Base-by-base conservation (phyloP, 2,888 invertebrate species). In the Aelia acuminata region DNA sequence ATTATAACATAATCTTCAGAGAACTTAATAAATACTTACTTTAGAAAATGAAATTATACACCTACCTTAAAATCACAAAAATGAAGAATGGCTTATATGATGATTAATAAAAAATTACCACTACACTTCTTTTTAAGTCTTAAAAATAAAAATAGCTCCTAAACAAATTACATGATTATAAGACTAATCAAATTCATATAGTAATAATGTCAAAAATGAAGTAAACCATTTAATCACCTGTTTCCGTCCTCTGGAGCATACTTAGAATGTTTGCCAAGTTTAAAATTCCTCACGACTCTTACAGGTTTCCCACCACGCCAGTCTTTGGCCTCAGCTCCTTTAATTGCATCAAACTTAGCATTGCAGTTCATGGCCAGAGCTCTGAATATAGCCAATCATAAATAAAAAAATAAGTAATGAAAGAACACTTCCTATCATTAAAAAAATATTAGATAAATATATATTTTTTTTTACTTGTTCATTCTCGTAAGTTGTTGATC, bases 341-440 rank as follows among this genome's bases (percentile, higher is more conserved):
- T 92, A 85, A 93, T 93, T 75, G 94, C 93, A 90, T 93, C 94
- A 35, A 97, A 93, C 13, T 94, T 93, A n/a, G 95, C 96, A 89
- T 95, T 94, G 91, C 97, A 97, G 92, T 96, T 96, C 80, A 95
- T 92, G 0, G 97, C 97, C 43, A 97, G 92, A 1, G 97, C 97
- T 92, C 95, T 95, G 91, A n/a, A 91, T 87, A 80, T 8, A 39
- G 87, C 80, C n/a, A 39, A 80, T 84, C 13, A 84, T 22, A 31
- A 47, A 43, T 10, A 35, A 80, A 5, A 35, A 31, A 57, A 53
- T 4, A 49, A 49, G 20, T 49, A 53, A 53, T n/a, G 8, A 57
- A 26, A 13, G n/a, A 57, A 57, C 20, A 80, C 11, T 18, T 43
- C 20, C 39, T 35, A 39, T 75, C 10, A 75, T n/a, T 53, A 84